Evolutionary conservation across 2,113 vertebrate species (phyloP).

Genomic region (Pteropus alecto): DNA sequence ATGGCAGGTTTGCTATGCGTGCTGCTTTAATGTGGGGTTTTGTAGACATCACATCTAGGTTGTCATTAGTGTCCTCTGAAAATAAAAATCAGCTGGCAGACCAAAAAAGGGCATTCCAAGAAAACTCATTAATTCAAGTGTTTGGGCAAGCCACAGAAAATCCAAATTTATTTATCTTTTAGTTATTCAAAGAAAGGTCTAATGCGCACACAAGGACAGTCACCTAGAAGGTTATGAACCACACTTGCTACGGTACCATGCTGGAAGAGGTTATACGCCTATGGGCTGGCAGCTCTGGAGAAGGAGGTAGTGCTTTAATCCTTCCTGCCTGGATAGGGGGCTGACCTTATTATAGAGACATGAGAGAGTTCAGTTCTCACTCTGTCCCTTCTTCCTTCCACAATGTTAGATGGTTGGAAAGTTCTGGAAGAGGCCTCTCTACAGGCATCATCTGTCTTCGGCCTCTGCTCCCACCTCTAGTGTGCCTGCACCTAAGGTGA

Average conservation of each 20-base stretch:
- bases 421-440: background rate
- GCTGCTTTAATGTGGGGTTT: slow-evolving; percentile 47
- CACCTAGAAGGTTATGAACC: background rate
- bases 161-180: background rate
- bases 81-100: slow-evolving; percentile 58
- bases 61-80: slow-evolving; percentile 63
- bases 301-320: background rate
- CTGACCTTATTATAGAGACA: background rate
- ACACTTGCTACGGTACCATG: background rate
- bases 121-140: slow-evolving; percentile 9
- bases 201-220: background rate
- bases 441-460: background rate
- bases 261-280: background rate
- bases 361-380: background rate
- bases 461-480: background rate
- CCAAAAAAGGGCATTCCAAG: slow-evolving; percentile 32
- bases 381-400: background rate
- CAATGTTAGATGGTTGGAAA: background rate
- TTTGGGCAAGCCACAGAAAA: background rate
- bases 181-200: background rate
- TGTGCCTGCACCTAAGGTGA: background rate
- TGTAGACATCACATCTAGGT: background rate
- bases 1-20: slow-evolving; percentile 52
- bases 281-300: background rate
- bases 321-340: background rate